Percentiles rank a stretch among this genome's conserved stretches.
Conservation (phyloP, 64 coral and sea anemone genomes). For the Exaiptasia diaphana region DNA sequence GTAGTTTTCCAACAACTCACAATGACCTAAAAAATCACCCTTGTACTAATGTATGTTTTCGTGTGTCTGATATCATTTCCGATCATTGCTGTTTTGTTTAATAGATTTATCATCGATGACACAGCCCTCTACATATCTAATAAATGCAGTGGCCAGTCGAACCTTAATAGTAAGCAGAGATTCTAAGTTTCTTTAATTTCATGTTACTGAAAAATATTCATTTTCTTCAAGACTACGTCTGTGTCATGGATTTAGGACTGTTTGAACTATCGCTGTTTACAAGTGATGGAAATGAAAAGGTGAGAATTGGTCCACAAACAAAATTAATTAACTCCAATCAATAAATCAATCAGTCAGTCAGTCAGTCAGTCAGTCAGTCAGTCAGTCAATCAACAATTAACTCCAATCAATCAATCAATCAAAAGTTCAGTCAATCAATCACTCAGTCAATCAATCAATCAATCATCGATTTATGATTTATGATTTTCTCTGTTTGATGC, state of each 20-base stretch:
- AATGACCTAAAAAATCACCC: neutral
- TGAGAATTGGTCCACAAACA: neutral
- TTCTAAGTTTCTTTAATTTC: neutral
- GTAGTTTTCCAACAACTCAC: neutral
- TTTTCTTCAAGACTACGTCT: constrained; percentile 83
- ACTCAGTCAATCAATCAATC: too few relatives aligned
- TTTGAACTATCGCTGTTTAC: constrained; percentile 89
- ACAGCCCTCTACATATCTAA: constrained; percentile 84
- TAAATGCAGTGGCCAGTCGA: constrained; percentile 61
- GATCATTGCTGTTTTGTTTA: neutral
- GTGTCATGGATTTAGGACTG: constrained; percentile 82
- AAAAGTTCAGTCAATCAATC: too few relatives aligned
- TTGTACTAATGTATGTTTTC: too few relatives aligned
- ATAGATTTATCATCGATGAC: constrained; percentile 95
- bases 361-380: too few relatives aligned
- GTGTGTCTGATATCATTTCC: too few relatives aligned
- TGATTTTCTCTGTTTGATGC: too few relatives aligned
- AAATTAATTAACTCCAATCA: neutral
- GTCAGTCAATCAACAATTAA: too few relatives aligned
- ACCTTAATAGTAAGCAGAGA: constrained; percentile 87
- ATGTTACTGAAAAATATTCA: neutral
- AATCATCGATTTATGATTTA: too few relatives aligned
- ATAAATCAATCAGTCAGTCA: too few relatives aligned
- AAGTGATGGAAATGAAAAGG: constrained; percentile 75
- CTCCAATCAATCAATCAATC: too few relatives aligned